These are phyloP conservation scores for Yponomeuta evonymella DNA, from an alignment of 2,888 invertebrate genomes.

Conservation along the genomic window DNA sequence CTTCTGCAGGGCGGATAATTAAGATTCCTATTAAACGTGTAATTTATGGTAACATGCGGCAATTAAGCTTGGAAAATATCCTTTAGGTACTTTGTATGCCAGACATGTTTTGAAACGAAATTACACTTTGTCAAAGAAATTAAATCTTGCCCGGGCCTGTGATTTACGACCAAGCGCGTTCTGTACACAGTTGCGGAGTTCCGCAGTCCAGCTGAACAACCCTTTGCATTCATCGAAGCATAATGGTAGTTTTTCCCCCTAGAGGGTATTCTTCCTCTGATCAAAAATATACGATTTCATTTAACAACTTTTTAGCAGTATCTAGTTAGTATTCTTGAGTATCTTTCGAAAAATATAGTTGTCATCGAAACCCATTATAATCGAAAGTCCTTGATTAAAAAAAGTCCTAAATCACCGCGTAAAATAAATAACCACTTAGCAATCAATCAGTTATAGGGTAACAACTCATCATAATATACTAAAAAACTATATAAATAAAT, in stretches of 20 bases:
- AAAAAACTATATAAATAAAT: too few species aligned
- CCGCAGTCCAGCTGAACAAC: background rate
- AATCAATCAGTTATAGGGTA: too few species aligned
- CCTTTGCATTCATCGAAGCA: background rate
- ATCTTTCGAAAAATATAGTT: too few species aligned
- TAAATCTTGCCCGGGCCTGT: conserved; percentile 13
- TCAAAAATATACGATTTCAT: too few species aligned
- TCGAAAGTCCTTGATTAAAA: too few species aligned
- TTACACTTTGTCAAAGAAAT: conserved; percentile 17
- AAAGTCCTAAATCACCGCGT: too few species aligned
- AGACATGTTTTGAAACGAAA: conserved; percentile 15
- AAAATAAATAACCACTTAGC: too few species aligned
- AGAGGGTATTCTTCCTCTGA: background rate
- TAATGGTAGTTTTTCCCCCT: background rate
- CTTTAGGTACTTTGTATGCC: conserved; percentile 4
- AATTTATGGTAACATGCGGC: conserved; percentile 18
- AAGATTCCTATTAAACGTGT: conserved; percentile 20
- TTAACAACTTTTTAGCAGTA: too few species aligned
- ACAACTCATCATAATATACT: too few species aligned
- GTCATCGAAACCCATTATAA: too few species aligned
- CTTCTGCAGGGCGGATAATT: conserved; percentile 12
- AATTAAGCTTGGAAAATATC: conserved; percentile 18
- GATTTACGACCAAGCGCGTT: conserved; percentile 2
- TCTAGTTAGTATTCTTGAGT: too few species aligned
- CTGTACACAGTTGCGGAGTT: background rate